phyloP scores from a whole-genome alignment of 2,888 invertebrate genomes.

The Crossocerus cetratus region DNA sequence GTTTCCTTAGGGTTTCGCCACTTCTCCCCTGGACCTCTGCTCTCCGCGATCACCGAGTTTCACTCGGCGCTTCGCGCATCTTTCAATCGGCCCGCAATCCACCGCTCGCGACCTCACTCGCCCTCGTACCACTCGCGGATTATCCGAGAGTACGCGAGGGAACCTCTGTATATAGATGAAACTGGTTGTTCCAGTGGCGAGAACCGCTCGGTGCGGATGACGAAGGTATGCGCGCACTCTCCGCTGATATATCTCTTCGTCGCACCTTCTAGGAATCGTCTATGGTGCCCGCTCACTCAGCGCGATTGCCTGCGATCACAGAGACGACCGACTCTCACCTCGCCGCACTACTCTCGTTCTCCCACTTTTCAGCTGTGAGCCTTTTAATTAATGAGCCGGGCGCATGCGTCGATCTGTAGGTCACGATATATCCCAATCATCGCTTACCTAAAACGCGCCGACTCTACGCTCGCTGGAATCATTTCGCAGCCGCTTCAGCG shows the following conservation, averaged over 20 bases:
- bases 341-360: too few relatives aligned
- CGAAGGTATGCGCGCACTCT: not conserved
- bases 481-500: too few relatives aligned
- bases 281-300: not conserved
- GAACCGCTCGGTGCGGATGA: not conserved
- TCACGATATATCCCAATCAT: too few relatives aligned
- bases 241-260: conserved; percentile 13
- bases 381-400: conserved; percentile 23
- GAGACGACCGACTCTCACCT: not conserved
- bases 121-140: conserved; percentile 28
- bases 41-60: conserved; percentile 50
- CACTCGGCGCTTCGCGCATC: conserved; percentile 61
- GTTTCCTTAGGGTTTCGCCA: conserved; percentile 17
- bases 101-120: conserved; percentile 21
- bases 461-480: too few relatives aligned
- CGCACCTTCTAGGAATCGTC: conserved; percentile 23
- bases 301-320: too few relatives aligned
- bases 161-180: conserved; percentile 51
- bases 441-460: too few relatives aligned
- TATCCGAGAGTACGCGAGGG: conserved; percentile 26
- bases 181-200: conserved; percentile 39
- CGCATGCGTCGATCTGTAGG: conserved; percentile 34
- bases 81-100: conserved; percentile 20
- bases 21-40: not conserved
- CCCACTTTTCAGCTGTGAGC: not conserved